phyloP scores from a whole-genome alignment of 2,113 vertebrate species.

The Dryoscopus gambensis region DNA sequence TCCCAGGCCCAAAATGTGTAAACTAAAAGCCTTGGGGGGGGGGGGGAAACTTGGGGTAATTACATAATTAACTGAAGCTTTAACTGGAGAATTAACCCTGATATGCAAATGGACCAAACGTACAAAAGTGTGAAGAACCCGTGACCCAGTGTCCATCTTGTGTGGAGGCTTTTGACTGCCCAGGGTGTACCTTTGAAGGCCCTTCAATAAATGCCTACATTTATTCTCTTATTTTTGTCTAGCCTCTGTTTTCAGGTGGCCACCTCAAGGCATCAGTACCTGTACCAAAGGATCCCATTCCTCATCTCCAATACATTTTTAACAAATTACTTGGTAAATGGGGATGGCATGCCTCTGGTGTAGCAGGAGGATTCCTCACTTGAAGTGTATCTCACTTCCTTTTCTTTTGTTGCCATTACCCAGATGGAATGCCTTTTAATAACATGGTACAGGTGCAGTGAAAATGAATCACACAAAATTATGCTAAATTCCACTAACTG shows the following conservation, averaged over 20 bases:
- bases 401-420: constrained; percentile 16
- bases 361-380: neutral
- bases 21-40: neutral
- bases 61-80: neutral
- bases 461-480: constrained; percentile 21
- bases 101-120: neutral
- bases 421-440: neutral
- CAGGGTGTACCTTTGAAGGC: neutral
- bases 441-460: neutral
- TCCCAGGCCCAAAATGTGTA: neutral
- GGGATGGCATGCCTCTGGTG: neutral
- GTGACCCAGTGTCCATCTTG: neutral
- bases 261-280: neutral
- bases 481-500: constrained; percentile 12
- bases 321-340: neutral
- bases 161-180: neutral
- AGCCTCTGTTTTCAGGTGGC: neutral
- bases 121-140: neutral
- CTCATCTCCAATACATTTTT: neutral
- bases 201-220: neutral
- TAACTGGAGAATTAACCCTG: neutral
- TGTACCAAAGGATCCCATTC: neutral
- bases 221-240: neutral
- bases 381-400: neutral
- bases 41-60: neutral